Evolutionary conservation across 2,888 invertebrate species (phyloP), one percentile per base, ranked within the genome.

Genomic region (Tuta absoluta): DNA sequence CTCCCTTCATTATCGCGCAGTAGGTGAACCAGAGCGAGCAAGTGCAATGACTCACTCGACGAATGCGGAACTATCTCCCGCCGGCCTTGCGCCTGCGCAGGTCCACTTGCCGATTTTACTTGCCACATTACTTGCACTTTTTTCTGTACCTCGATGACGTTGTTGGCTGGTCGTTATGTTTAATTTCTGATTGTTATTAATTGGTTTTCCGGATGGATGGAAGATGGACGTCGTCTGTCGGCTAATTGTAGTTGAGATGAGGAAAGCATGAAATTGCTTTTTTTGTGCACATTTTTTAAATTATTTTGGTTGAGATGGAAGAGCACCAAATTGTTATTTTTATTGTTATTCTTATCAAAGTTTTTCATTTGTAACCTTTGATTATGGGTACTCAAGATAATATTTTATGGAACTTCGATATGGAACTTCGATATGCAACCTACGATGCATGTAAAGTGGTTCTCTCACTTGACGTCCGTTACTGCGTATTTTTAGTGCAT

Each of bases 41-140:
- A 45, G 45, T 41, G 41, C 41, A 41, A n/a, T 45, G 45, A 45
- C 45, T 23, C 51, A 24, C 28, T 33, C 33, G 14, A 33, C 14
- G 28, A 53, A 65, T 53, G 63, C 65, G 65, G 65, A 65, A 65
- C 56, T 28, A 33, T 56, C 63, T 65, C 65, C 62, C 51, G 63
- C 21, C 24, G 60, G 37, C 65, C 65, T 65, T 65, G 59, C 24
- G 24, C 49, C 11, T 17, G 33, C 56, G 56, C 56, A 49, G 48
- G 12, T 49, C 28, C 33, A 49, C 23, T 28, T 41, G 33, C 24
- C n/a, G 33, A 56, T 56, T n/a, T n/a, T n/a, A n/a, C n/a, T n/a
- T n/a, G n/a, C n/a, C n/a, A n/a, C 33, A 24, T 24, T 56, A 33
- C 33, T 33, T 56, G 10, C 56, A 33, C 56, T 56, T 56, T 56